These are phyloP conservation scores for Diplodus puntazzo DNA, from an alignment of 2,797 vertebrate genomes.

Conservation along the genomic window DNA sequence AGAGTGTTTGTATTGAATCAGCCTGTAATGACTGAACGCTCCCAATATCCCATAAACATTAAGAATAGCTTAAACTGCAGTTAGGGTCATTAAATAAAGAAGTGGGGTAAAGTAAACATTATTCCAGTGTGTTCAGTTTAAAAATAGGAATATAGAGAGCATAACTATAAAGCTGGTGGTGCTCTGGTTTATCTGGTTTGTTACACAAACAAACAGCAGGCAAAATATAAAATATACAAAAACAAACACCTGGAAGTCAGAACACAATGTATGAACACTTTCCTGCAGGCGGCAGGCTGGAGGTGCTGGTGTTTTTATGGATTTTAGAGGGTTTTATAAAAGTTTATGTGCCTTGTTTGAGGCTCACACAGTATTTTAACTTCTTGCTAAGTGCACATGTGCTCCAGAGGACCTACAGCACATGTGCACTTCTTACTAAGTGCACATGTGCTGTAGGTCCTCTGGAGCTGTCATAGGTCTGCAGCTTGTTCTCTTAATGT, in stretches of 20 bases:
- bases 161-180: not conserved
- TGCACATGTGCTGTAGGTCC: slow-evolving; percentile 1
- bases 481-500: not conserved
- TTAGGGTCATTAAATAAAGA: slow-evolving; percentile 15
- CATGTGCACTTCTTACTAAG: slow-evolving; percentile 22
- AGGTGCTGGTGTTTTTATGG: slow-evolving; percentile 42
- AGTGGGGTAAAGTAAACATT: not conserved
- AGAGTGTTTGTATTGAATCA: slow-evolving; percentile 36
- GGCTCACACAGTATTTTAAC: slow-evolving; percentile 16
- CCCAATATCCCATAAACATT: slow-evolving; percentile 38
- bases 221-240: not conserved
- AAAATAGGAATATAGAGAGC: not conserved
- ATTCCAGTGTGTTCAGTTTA: slow-evolving; percentile 15
- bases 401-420: no score
- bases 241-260: not conserved
- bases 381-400: slow-evolving; percentile 10
- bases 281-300: slow-evolving; percentile 37
- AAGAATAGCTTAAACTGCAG: slow-evolving; percentile 5
- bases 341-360: slow-evolving; percentile 38
- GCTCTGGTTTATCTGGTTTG: not conserved
- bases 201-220: not conserved
- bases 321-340: slow-evolving; percentile 27
- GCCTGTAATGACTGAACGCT: slow-evolving; percentile 26
- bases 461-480: not conserved
- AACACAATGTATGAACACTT: not conserved